Percentiles rank a stretch among this genome's conserved stretches.
Conservation (phyloP, 2,113 vertebrate species). For the Pseudopipra pipra region DNA sequence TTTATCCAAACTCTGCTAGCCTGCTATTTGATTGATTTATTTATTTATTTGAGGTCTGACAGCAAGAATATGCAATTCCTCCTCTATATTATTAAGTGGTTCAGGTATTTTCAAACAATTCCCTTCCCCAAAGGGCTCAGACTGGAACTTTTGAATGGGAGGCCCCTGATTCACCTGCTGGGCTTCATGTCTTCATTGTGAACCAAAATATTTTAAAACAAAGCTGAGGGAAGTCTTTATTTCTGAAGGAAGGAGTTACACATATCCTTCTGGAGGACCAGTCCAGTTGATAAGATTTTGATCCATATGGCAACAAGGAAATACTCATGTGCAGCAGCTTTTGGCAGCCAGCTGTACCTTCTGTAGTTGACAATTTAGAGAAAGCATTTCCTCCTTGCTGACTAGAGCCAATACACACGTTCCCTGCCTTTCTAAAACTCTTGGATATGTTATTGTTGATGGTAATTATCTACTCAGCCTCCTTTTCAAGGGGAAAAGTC, state of each 20-base stretch:
- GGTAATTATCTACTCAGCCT: neutral
- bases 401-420: neutral
- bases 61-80: neutral
- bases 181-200: neutral
- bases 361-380: neutral
- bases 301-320: neutral
- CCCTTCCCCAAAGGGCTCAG: neutral
- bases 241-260: neutral
- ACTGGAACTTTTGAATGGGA: neutral
- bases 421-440: neutral
- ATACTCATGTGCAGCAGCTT: neutral
- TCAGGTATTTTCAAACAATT: neutral
- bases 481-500: neutral
- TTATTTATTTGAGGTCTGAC: neutral
- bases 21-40: neutral
- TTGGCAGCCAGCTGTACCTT: neutral
- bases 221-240: neutral
- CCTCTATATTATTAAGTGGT: neutral
- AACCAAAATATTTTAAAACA: neutral
- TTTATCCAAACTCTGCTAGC: neutral
- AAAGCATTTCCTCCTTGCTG: neutral
- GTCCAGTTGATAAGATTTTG: neutral
- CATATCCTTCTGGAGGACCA: neutral
- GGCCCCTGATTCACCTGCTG: neutral
- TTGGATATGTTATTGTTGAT: neutral